Percentiles rank a stretch among this genome's conserved stretches.
phyloP scores from a whole-genome alignment of 1,140 invertebrate genomes.

The Drosophila sechellia region DNA sequence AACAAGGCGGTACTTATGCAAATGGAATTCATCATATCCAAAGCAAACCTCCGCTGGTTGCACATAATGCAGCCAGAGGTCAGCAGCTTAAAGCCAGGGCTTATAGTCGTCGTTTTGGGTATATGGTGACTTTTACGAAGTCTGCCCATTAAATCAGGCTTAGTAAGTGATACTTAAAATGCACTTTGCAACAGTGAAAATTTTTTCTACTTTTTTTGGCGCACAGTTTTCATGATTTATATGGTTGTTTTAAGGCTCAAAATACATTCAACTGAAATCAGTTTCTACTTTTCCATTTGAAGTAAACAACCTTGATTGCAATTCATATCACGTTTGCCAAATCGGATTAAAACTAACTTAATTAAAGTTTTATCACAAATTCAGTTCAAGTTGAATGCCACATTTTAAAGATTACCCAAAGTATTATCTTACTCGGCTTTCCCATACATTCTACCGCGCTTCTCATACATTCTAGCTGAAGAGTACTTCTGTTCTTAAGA shows the following conservation, averaged over 20 bases:
- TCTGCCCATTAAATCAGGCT: constrained; percentile 44
- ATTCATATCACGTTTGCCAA: background rate
- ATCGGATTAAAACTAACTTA: background rate
- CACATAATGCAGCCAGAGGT: constrained; percentile 31
- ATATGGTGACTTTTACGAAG: constrained; percentile 7
- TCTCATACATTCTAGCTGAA: constrained; percentile 5
- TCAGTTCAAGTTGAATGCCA: background rate
- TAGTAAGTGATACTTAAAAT: constrained; percentile 37
- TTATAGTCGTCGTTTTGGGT: constrained; percentile 20
- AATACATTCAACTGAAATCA: no score
- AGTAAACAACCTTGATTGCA: background rate
- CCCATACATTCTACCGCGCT: no score
- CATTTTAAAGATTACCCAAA: background rate
- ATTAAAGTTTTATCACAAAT: background rate
- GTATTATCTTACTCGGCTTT: background rate
- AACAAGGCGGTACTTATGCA: constrained; percentile 36
- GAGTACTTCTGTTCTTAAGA: background rate
- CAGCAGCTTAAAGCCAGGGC: constrained; percentile 36
- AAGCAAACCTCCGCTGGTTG: constrained; percentile 16
- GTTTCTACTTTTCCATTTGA: background rate
- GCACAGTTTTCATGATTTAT: background rate
- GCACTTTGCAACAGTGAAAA: constrained; percentile 12
- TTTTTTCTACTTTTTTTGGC: background rate
- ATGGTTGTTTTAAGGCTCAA: no score
- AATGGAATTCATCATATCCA: constrained; percentile 44